Conservation (phyloP, 2,888 invertebrate species). For the Cordilura impudica region DNA sequence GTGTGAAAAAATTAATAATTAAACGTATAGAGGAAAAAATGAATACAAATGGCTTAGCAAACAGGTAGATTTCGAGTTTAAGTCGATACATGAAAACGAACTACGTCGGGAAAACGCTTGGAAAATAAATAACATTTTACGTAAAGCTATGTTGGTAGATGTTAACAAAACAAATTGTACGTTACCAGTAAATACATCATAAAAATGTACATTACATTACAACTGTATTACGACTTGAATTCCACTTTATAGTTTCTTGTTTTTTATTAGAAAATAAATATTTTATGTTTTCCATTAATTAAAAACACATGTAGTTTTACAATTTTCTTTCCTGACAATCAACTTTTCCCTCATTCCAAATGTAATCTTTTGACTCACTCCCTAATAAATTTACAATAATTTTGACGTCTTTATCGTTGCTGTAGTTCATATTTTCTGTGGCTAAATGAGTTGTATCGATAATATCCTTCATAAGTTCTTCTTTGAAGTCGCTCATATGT, state of each 20-base stretch:
- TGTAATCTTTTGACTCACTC: too few relatives aligned
- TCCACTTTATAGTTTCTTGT: not conserved
- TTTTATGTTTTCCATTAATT: conserved; percentile 11
- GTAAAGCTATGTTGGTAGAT: conserved; percentile 16
- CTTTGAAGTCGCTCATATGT: too few relatives aligned
- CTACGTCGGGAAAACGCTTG: conserved; percentile 24
- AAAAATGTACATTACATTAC: too few relatives aligned
- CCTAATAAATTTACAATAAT: too few relatives aligned
- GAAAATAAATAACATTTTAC: conserved; percentile 13
- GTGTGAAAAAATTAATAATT: conserved; percentile 3
- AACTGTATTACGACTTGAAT: not conserved
- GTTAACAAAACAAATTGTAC: not conserved
- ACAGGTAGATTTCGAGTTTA: conserved; percentile 32
- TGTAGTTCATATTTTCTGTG: too few relatives aligned
- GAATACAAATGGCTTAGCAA: conserved; percentile 36
- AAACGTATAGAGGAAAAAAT: conserved; percentile 15
- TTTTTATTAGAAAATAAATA: conserved; percentile 2
- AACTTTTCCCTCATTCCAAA: conserved; percentile 19
- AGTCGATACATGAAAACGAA: conserved; percentile 3
- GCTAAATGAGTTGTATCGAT: too few relatives aligned
- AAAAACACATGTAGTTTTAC: conserved; percentile 3
- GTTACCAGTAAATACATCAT: not conserved
- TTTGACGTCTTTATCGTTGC: too few relatives aligned
- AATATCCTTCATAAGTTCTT: too few relatives aligned
- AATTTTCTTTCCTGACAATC: not conserved